Percentiles rank a stretch among this genome's conserved stretches.
phyloP scores from a whole-genome alignment of 2,888 invertebrate species.

The Silvanus unidentatus region DNA sequence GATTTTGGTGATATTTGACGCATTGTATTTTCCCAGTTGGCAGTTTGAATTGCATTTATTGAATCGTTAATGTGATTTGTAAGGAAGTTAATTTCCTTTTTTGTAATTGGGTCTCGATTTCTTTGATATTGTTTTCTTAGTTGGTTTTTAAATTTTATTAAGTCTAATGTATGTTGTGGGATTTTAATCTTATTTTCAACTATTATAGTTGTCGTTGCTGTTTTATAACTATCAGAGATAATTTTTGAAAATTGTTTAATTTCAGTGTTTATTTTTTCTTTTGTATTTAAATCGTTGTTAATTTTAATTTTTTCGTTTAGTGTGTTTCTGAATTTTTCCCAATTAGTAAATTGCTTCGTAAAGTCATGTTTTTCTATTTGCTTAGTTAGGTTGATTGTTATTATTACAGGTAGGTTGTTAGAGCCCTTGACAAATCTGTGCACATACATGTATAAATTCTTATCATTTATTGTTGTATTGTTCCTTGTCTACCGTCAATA shows the following conservation, averaged over 20 bases:
- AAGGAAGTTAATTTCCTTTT: neutral
- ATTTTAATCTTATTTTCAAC: neutral
- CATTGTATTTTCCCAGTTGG: neutral
- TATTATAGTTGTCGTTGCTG: neutral
- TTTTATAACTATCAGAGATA: neutral
- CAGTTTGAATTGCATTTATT: neutral
- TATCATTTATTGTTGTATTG: too few species aligned
- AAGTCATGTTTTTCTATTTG: too few species aligned
- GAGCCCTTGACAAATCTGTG: too few species aligned
- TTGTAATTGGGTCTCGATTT: neutral
- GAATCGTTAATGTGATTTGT: neutral
- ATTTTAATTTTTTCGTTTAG: neutral
- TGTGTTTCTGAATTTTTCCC: neutral
- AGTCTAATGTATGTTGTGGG: too few species aligned
- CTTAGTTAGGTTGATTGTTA: neutral
- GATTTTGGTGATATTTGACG: neutral
- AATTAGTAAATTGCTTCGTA: neutral
- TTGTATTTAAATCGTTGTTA: neutral
- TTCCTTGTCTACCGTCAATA: too few species aligned
- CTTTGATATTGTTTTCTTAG: slow-evolving; percentile 4
- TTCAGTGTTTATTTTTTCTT: neutral
- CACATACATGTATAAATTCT: too few species aligned
- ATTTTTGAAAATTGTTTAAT: neutral
- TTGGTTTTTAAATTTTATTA: slow-evolving; percentile 2
- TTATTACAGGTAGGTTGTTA: neutral